Evolutionary conservation across 1,140 invertebrate genomes (phyloP).

Genomic region (Acyrthosiphon pisum): DNA sequence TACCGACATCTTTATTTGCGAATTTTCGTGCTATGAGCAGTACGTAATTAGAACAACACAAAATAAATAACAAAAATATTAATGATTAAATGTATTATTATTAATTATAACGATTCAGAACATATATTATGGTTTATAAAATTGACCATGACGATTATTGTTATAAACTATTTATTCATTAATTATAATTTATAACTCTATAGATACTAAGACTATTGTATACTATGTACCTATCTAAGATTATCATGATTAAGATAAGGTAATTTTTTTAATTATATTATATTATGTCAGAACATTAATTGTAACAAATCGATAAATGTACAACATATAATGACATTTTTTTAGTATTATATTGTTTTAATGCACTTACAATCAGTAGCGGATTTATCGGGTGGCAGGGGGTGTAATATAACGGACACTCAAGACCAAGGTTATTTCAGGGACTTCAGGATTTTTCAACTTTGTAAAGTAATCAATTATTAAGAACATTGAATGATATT

Average conservation of each 20-base stretch:
- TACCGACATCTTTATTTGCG: not conserved
- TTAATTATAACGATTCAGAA: not conserved
- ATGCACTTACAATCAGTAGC: not conserved
- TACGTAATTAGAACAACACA: not conserved
- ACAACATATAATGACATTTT: not conserved
- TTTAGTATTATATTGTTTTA: not conserved
- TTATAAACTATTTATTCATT: not conserved
- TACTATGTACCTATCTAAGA: not conserved
- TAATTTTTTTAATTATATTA: not conserved
- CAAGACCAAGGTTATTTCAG: not conserved
- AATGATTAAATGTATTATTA: not conserved
- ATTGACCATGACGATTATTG: not conserved
- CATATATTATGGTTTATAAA: not conserved
- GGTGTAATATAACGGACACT: not conserved
- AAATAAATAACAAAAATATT: not conserved
- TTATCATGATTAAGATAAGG: not conserved
- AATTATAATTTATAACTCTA: not conserved
- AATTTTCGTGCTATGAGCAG: not conserved
- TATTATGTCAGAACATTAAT: not conserved
- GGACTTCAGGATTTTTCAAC: not conserved
- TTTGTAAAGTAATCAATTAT: not conserved
- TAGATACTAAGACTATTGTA: not conserved
- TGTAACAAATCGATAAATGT: not conserved
- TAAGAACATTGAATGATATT: not conserved
- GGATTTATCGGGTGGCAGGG: not conserved